Evolutionary conservation across 2,113 vertebrate genomes (phyloP).

Genomic region (Ia io): DNA sequence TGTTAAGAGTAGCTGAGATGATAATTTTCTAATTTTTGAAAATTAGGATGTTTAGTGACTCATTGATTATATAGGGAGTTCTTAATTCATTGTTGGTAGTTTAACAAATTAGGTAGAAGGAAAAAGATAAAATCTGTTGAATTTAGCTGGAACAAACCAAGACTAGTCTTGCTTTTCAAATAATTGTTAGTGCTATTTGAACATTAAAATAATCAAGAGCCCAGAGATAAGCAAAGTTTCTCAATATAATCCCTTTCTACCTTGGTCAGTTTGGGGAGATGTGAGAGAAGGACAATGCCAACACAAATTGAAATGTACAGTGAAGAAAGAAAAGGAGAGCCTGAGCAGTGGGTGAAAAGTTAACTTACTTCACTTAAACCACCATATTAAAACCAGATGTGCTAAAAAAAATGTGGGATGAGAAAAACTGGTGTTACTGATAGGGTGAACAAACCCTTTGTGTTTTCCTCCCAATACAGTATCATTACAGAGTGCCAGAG

Average conservation of each 20-base stretch:
- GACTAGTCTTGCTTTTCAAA: conserved; percentile 51
- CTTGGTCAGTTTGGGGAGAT: not conserved
- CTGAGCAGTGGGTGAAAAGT: conserved; percentile 62
- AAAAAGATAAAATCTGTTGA: conserved; percentile 47
- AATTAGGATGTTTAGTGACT: conserved; percentile 38
- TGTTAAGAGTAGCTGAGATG: conserved; percentile 13
- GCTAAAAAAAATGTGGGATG: conserved; percentile 54
- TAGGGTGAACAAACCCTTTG: conserved; percentile 66
- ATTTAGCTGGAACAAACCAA: conserved; percentile 49
- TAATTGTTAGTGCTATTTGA: conserved; percentile 39
- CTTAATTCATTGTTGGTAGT: conserved; percentile 37
- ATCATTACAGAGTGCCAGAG: conserved; percentile 57
- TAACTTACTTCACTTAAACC: conserved; percentile 54
- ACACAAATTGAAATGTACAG: conserved; percentile 16
- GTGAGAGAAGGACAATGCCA: conserved; percentile 29
- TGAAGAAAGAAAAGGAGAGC: conserved; percentile 43
- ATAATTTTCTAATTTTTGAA: conserved; percentile 38
- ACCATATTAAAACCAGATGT: conserved; percentile 72
- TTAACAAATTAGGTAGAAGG: conserved; percentile 46
- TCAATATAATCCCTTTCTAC: not conserved
- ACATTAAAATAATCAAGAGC: conserved; percentile 48
- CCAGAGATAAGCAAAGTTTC: conserved; percentile 52
- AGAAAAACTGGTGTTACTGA: conserved; percentile 66
- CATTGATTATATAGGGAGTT: not conserved
- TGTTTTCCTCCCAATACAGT: conserved; percentile 64